Base-by-base conservation (phyloP, 2,888 invertebrate species). In the Apoda limacodes region DNA sequence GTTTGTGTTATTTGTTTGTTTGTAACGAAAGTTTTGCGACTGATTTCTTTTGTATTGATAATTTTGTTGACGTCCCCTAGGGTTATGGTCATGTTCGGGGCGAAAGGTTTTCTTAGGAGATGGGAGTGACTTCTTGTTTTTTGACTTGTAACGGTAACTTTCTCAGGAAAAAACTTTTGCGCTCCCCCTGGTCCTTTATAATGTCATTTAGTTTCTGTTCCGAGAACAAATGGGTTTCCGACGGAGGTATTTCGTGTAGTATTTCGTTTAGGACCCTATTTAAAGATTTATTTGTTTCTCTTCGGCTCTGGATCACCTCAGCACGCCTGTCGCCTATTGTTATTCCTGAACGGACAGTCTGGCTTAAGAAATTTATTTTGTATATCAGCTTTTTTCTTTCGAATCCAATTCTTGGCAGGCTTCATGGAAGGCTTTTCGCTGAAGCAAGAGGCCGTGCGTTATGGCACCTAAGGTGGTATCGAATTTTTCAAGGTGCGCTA, bases 381-480 rank as follows among this genome's bases (percentile, higher is more conserved):
- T 26, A n/a, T n/a, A n/a, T n/a, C n/a, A n/a, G n/a, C n/a, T n/a
- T n/a, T n/a, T n/a, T n/a, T n/a, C n/a, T n/a, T n/a, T n/a, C n/a
- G n/a, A n/a, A n/a, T n/a, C n/a, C n/a, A n/a, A n/a, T n/a, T 7
- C 11, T 5, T 2, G 37, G 37, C 5, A 34, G 11, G 3, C 22
- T 28, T n/a, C 21, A 23, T 6, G 13, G 14, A 5, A 33, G 7
- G 3, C 25, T 37, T 29, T 37, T 4, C 41, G 6, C 15, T 42
- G 35, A 13, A 34, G 35, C 1, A 42, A 9, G 0, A 39, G 24
- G 1, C 39, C 37, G n/a, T 39, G 28, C 6, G 35, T 34, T 2
- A 43, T 35, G 1, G 37, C 43, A 1, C 30, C 43, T 3, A 40
- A 17, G 9, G 28, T 25, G 1, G 27, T 6, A 27, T 43, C 40